These are phyloP conservation scores for Caenorhabditis zanzibari DNA, from an alignment of 2,888 invertebrate genomes.

Conservation along the genomic window DNA sequence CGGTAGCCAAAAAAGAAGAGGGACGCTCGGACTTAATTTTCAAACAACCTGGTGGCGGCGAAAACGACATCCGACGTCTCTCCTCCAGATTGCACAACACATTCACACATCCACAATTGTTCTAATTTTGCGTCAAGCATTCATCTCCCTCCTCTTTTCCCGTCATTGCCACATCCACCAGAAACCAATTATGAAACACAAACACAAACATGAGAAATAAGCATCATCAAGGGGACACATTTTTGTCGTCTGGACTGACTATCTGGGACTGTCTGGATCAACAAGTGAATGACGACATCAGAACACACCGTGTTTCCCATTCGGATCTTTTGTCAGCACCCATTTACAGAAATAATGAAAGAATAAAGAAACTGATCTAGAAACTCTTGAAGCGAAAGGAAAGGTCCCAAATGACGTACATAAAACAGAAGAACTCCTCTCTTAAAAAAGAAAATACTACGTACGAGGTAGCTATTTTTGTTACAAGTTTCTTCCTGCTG, in stretches of 20 bases:
- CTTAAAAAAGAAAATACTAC: not conserved
- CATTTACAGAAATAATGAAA: not conserved
- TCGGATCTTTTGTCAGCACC: not conserved
- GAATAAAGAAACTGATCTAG: not conserved
- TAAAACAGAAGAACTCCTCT: constrained; percentile 21
- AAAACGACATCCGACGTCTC: constrained; percentile 41
- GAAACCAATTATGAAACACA: constrained; percentile 60
- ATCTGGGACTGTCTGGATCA: constrained; percentile 5
- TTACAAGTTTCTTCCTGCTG: constrained; percentile 14
- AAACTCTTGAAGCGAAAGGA: not conserved
- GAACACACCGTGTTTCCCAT: constrained; percentile 25
- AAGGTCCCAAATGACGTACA: constrained; percentile 20
- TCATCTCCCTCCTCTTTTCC: constrained; percentile 14
- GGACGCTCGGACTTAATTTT: constrained; percentile 58
- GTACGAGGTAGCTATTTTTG: constrained; percentile 33
- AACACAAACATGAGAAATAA: constrained; percentile 26
- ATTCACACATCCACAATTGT: constrained; percentile 43
- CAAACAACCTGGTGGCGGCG: constrained; percentile 42
- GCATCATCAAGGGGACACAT: constrained; percentile 22
- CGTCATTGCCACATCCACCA: constrained; percentile 30
- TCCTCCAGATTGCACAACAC: constrained; percentile 52
- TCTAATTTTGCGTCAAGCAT: constrained; percentile 58
- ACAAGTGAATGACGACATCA: constrained; percentile 41
- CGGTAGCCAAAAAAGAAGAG: constrained; percentile 40
- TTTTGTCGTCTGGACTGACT: constrained; percentile 26